Evolutionary conservation across 2,888 invertebrate genomes (phyloP), one percentile per base, ranked within the genome.

Genomic region (Pristionchus fissidentatus): DNA sequence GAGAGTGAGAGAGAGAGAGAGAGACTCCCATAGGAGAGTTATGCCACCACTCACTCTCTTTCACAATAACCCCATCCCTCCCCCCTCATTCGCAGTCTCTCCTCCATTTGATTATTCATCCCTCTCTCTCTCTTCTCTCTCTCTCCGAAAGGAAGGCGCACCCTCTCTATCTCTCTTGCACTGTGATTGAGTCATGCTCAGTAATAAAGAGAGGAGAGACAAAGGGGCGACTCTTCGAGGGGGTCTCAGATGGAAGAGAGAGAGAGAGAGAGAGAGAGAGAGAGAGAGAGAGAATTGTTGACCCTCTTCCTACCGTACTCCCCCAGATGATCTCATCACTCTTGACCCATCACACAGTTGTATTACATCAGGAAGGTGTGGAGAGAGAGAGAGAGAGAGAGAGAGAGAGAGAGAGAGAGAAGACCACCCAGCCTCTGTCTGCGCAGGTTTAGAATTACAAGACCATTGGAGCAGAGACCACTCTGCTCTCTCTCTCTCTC

Each of bases 21-120:
- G 38, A 38, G 66, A 66, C n/a, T 66, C 22, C 29, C n/a, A n/a
- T n/a, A n/a, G n/a, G n/a, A n/a, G n/a, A n/a, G n/a, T n/a, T n/a
- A n/a, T n/a, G 60, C 32, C n/a, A 55, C 22, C 7, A 55, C 55
- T 4, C 10, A 26, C 66, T 38, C n/a, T n/a, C n/a, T 62, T 62
- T 62, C 62, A 35, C 35, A 32, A 35, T n/a, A 66, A 22, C 55
- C 35, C 70, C 19, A 43, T 7, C 22, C n/a, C 55, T n/a, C 22
- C 7, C 10, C 22, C 22, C 10, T 55, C 55, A n/a, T n/a, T n/a
- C n/a, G n/a, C n/a, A n/a, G n/a, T n/a, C n/a, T n/a, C n/a, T 13
- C 22, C 70, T n/a, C n/a, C 70, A 41, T 70, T 70, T 70, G 70
- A 70, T 70, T 70, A 70, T 70, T 70, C 70, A 41, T 70, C 70